A percentile compares a stretch with the other conserved stretches of the same genome.
These are phyloP conservation scores for Bibio marci DNA, from an alignment of 2,888 invertebrate genomes.

Conservation along the genomic window DNA sequence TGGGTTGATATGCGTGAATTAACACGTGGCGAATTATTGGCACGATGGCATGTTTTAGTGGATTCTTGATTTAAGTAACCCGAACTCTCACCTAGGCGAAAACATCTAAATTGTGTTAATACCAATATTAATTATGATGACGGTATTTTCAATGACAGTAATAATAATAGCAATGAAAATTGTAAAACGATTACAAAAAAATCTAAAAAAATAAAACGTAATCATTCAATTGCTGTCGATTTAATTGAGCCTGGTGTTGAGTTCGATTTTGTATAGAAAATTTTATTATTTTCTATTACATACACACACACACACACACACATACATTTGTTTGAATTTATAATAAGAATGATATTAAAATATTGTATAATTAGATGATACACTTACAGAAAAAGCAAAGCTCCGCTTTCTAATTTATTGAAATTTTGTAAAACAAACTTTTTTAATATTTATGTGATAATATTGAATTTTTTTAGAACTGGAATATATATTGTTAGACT, in stretches of 20 bases:
- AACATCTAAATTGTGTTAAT: slow-evolving; percentile 6
- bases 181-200: slow-evolving; percentile 8
- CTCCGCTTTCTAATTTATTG: too few species aligned
- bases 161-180: background rate
- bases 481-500: too few species aligned
- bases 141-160: slow-evolving; percentile 3
- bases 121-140: too few species aligned
- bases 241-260: slow-evolving; percentile 11
- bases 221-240: slow-evolving; percentile 10
- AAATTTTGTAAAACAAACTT: too few species aligned
- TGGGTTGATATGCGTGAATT: slow-evolving; percentile 87
- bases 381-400: too few species aligned
- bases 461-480: too few species aligned
- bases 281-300: too few species aligned
- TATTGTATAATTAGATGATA: too few species aligned
- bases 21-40: slow-evolving; percentile 73
- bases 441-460: too few species aligned
- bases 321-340: too few species aligned
- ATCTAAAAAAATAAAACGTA: slow-evolving; percentile 8
- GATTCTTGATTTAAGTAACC: slow-evolving; percentile 46
- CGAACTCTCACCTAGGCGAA: slow-evolving; percentile 19
- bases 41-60: slow-evolving; percentile 84
- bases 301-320: too few species aligned
- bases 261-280: slow-evolving; percentile 13
- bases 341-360: too few species aligned